phyloP scores from a whole-genome alignment of 2,113 vertebrate species.

The Anguilla rostrata region DNA sequence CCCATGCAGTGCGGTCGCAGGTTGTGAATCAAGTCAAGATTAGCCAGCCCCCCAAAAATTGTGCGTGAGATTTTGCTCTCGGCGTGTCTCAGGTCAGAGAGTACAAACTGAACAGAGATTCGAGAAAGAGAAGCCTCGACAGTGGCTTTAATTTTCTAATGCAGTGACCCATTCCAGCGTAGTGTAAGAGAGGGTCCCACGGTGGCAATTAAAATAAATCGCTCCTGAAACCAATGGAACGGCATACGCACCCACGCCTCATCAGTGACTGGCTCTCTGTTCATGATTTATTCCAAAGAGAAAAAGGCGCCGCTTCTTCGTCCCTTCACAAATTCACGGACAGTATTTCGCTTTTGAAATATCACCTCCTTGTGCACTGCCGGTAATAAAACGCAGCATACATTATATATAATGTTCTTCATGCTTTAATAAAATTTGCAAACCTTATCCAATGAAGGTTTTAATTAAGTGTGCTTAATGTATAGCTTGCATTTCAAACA shows the following conservation, averaged over 20 bases:
- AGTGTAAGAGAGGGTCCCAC: constrained; percentile 70
- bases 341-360: background rate
- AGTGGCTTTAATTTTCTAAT: constrained; percentile 74
- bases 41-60: background rate
- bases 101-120: constrained; percentile 58
- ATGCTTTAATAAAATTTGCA: background rate
- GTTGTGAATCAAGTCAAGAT: background rate
- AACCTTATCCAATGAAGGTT: constrained; percentile 10
- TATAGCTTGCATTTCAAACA: constrained; percentile 6
- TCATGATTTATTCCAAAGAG: constrained; percentile 60
- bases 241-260: constrained; percentile 69
- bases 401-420: constrained; percentile 11
- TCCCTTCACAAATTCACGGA: constrained; percentile 5
- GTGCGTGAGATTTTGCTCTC: constrained; percentile 6
- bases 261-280: constrained; percentile 68
- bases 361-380: background rate
- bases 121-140: constrained; percentile 59
- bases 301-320: constrained; percentile 22
- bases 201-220: constrained; percentile 82
- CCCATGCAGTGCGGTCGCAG: too few species aligned
- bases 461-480: constrained; percentile 11
- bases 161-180: constrained; percentile 71
- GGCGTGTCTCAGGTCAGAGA: constrained; percentile 49
- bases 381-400: background rate
- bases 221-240: constrained; percentile 59